Percentiles rank a stretch among this genome's conserved stretches.
Conservation (phyloP, 2,888 invertebrate genomes). For the Tetranychus piercei region DNA sequence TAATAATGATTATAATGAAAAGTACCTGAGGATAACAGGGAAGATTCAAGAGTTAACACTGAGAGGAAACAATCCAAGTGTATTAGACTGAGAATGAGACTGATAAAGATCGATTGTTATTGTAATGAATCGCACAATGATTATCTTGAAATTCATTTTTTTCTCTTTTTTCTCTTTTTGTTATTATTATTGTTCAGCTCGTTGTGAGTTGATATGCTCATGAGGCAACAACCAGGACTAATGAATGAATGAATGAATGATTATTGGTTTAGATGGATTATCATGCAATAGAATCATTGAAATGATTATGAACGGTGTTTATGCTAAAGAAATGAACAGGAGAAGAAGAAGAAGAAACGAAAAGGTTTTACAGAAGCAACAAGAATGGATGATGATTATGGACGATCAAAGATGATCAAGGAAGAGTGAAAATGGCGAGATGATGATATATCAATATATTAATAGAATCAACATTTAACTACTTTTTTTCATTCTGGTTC, state of each 20-base stretch:
- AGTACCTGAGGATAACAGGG: background rate
- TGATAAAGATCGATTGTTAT: background rate
- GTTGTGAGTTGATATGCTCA: too few relatives aligned
- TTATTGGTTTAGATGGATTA: background rate
- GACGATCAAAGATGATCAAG: too few relatives aligned
- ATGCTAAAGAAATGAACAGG: background rate
- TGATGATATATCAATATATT: too few relatives aligned
- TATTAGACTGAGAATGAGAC: background rate
- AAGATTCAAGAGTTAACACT: background rate
- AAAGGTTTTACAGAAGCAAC: too few relatives aligned
- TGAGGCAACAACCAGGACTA: too few relatives aligned
- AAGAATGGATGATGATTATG: too few relatives aligned
- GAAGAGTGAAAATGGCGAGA: too few relatives aligned
- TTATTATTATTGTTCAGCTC: too few relatives aligned
- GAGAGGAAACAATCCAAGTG: background rate
- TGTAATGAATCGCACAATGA: background rate
- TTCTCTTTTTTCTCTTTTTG: background rate
- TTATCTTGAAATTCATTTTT: background rate
- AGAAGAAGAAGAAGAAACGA: too few relatives aligned
- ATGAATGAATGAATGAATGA: background rate
- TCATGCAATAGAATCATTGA: background rate
- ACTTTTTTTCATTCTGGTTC: background rate
- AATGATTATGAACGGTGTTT: background rate
- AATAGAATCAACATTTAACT: background rate
- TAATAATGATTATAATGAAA: background rate